Evolutionary conservation across 2,797 vertebrate genomes (phyloP), one percentile per base, ranked within the genome.

Genomic region (Odontamblyopus lacepedii): DNA sequence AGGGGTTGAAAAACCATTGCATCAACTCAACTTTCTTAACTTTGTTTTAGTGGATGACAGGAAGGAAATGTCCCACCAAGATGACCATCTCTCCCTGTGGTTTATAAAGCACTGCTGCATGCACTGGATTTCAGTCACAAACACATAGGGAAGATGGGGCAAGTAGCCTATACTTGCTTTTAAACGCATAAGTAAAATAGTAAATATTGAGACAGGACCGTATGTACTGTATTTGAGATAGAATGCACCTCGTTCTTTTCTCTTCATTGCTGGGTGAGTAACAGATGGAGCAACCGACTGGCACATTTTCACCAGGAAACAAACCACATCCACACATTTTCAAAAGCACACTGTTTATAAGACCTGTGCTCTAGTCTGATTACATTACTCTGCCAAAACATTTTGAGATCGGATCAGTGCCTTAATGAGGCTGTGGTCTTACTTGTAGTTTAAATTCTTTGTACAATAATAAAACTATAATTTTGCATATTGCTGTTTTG

Each of bases 61-160:
- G 88, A 91, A 89, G 90, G 91, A 93, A 92, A 85, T 30, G 85
- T 77, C 85, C 84, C 83, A 82, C 85, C 86, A 83, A 91, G 88
- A 92, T 91, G 78, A 72, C 35, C 82, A 90, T 90, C 91, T 86
- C 76, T 12, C 13, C 13, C 71, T 68, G 59, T 74, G 69, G 64
- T 82, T 72, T 65, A 23, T 76, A 68, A 78, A 67, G 72, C 67
- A 82, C 69, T 79, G 71, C 65, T 38, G 30, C 70, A 72, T 19
- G 77, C 29, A 27, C 48, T n/a, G 27, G 60, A 8, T 63, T 30
- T 70, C 32, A 61, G 26, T 38, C 44, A 69, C 6, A 6, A 44
- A 70, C 66, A 63, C 32, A 70, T 18, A 48, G 61, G 27, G 70
- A 59, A 73, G 12, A 35, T 55, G 4, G 63, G 3, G 61, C n/a